Conservation (phyloP, 2,113 vertebrate species). For the Macaca nemestrina region DNA sequence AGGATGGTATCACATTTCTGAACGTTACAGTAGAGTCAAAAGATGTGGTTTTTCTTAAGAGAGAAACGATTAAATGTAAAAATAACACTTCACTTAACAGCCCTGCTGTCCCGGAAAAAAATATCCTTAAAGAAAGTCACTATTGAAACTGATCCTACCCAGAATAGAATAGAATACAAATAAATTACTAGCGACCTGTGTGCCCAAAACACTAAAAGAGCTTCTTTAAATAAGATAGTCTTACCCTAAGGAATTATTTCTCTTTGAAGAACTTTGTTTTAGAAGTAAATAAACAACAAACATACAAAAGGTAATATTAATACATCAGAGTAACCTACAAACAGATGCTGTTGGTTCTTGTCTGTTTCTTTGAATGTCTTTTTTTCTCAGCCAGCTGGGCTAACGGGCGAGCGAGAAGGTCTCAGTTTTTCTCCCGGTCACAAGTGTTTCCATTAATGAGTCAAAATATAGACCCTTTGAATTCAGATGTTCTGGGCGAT, state of each 20-base stretch:
- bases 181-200: neutral
- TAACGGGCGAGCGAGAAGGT: neutral
- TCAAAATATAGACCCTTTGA: neutral
- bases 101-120: neutral
- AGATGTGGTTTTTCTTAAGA: conserved; percentile 40
- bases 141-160: neutral
- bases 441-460: neutral
- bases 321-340: neutral
- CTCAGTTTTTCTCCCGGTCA: neutral
- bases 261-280: neutral
- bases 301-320: neutral
- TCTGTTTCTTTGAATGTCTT: neutral
- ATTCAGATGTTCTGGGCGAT: neutral
- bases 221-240: neutral
- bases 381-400: neutral
- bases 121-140: neutral
- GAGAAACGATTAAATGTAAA: conserved; percentile 39
- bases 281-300: neutral
- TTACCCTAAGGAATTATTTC: neutral
- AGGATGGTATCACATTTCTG: conserved; percentile 64
- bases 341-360: neutral
- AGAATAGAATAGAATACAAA: neutral
- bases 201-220: neutral
- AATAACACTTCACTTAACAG: conserved; percentile 19
- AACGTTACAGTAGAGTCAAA: conserved; percentile 53